Base-by-base conservation (phyloP, 2,797 vertebrate species). In the Eulemur mongoz region DNA sequence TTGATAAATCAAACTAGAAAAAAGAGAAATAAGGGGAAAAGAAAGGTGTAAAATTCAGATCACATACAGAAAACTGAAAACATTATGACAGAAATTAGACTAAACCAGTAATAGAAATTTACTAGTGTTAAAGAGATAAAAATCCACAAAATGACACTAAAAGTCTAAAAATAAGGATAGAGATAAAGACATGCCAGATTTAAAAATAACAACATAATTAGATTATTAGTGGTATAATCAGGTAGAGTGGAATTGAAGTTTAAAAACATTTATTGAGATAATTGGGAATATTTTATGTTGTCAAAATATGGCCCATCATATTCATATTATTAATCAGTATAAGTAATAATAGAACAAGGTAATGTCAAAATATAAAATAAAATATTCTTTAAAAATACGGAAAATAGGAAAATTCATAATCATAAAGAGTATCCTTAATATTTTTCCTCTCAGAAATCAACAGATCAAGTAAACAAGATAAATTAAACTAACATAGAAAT, bases 401-500 rank as follows among this genome's bases (percentile, higher is more conserved):
- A 87, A 93, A 80, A 91, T 67, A 18, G 61, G 40, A 75, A 35
- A 76, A 84, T 82, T 22, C 15, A 59, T 20, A 70, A 35, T 76
- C 32, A 52, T 43, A 92, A 38, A 84, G 32, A 14, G 30, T 78
- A n/a, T 78, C 6, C 5, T 84, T 63, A 88, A 75, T 69, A 73
- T 63, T 90, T 91, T 94, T 35, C 13, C 30, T 85, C 40, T 87
- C 12, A 91, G n/a, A 93, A 94, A 63, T 23, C 65, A 38, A 80
- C 63, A 94, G n/a, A 57, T 83, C n/a, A 81, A 86, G 22, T 97
- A 75, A 50, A 86, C 11, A 35, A 85, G 85, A 85, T 76, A 76
- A 87, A 70, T 88, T 65, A 85, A 81, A 86, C 82, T 80, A 85
- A 91, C 86, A 84, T 65, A 82, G 2, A 89, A 91, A 54, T 72